Percentiles rank a stretch among this genome's conserved stretches.
Evolutionary conservation across 2,888 invertebrate species (phyloP).

Genomic region (Cactoblastis cactorum): DNA sequence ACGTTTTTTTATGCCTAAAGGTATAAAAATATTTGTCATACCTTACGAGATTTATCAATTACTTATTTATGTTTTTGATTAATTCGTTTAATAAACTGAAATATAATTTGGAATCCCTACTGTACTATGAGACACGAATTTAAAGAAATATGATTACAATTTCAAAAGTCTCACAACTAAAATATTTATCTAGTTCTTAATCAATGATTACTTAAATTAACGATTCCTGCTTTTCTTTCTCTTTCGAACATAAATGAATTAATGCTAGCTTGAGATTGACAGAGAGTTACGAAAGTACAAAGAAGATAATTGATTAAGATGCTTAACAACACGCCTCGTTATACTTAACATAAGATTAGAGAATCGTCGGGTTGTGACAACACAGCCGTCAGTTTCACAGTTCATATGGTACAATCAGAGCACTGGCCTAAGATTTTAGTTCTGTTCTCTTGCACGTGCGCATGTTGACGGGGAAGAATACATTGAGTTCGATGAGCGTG

Average conservation of each 20-base stretch:
- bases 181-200: slow-evolving; percentile 8
- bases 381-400: slow-evolving; percentile 35
- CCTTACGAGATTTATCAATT: not conserved
- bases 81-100: not conserved
- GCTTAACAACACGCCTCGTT: slow-evolving; percentile 29
- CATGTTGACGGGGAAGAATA: slow-evolving; percentile 94
- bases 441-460: slow-evolving; percentile 87
- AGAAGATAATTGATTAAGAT: slow-evolving; percentile 18
- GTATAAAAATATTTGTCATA: not conserved
- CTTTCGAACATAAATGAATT: not conserved
- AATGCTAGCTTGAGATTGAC: not conserved
- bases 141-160: slow-evolving; percentile 2
- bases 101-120: not conserved
- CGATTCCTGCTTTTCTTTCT: not conserved
- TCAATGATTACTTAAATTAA: not conserved
- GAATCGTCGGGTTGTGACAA: slow-evolving; percentile 24
- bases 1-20: not conserved
- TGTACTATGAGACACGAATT: not conserved
- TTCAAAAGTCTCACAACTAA: slow-evolving; percentile 12
- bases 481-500: slow-evolving; percentile 94
- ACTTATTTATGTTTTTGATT: not conserved
- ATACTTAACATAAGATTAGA: slow-evolving; percentile 26
- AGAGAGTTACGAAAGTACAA: not conserved
- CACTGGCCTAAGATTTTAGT: slow-evolving; percentile 54
- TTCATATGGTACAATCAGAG: slow-evolving; percentile 32